Evolutionary conservation across 2,797 vertebrate genomes (phyloP), one percentile per base, ranked within the genome.

Genomic region (Clarias fuscus): DNA sequence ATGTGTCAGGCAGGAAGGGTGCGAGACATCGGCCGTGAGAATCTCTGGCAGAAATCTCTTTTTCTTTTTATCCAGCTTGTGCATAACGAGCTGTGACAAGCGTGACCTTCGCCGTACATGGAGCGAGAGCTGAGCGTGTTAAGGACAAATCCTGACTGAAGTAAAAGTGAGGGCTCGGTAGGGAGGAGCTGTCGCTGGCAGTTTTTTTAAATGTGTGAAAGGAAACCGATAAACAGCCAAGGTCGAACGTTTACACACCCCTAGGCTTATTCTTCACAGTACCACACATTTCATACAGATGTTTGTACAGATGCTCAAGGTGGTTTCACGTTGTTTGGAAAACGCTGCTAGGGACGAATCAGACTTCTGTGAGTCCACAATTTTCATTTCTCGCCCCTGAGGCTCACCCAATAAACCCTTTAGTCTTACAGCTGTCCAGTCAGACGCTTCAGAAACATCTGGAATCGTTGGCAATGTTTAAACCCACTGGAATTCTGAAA

Each of bases 61-160:
- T 8, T 33, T 8, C 70, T 70, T 75, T 81, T 70, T 67, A 30
- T 71, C 72, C 80, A 80, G 30, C 84, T 84, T 18, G 37, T 70
- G 40, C 37, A 37, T 84, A 84, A 89, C 67, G 70, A 81, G 84
- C 81, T 87, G 81, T 87, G 89, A 89, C 88, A 82, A 84, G 75
- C 13, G 6, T 33, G 65, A 77, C 86, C 86, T 86, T 56, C 13
- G 13, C 20, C 67, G 18, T 33, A n/a, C 53, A 64, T 24, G 64
- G 56, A 83, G 30, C 27, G 33, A 67, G 77, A 59, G 65, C n/a
- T 33, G 65, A 82, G 59, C 30, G 70, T 40, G 76, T 79, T 80
- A 61, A 84, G 67, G 79, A 65, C 85, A 61, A 80, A 89, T 72
- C 58, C 80, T 68, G 43, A 14, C 56, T 61, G 76, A 61, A 77